Conservation (phyloP, 2,113 vertebrate genomes). For the Channa argus region DNA sequence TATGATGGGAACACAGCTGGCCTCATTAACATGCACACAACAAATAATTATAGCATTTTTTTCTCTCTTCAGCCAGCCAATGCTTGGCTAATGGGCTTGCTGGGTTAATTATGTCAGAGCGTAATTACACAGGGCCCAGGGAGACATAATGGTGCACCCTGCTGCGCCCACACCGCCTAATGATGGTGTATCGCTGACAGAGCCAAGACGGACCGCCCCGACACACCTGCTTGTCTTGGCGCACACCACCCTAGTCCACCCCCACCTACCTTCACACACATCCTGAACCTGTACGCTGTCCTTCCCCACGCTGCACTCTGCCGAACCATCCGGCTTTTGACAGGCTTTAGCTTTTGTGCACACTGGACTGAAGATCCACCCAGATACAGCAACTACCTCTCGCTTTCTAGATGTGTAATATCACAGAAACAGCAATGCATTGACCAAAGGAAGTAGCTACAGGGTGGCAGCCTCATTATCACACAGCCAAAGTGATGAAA, state of each 20-base stretch:
- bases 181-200: constrained; percentile 92
- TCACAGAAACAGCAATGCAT: constrained; percentile 32
- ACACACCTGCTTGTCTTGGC: constrained; percentile 92
- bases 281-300: constrained; percentile 23
- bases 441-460: constrained; percentile 55
- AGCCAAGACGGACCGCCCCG: constrained; percentile 85
- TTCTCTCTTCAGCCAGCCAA: constrained; percentile 86
- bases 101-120: constrained; percentile 99
- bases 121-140: constrained; percentile 99
- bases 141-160: constrained; percentile 94
- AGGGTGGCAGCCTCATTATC: constrained; percentile 59
- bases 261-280: constrained; percentile 44
- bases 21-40: constrained; percentile 99
- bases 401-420: constrained; percentile 46
- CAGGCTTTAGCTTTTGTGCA: constrained; percentile 7
- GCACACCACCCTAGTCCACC: constrained; percentile 50
- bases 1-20: constrained; percentile 99
- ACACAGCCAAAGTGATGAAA: constrained; percentile 72
- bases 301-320: constrained; percentile 5
- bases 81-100: constrained; percentile 99
- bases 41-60: constrained; percentile 99
- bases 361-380: constrained; percentile 20
- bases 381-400: constrained; percentile 17
- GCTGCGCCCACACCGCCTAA: constrained; percentile 94
- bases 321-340: constrained; percentile 23